These are phyloP conservation scores for Cylloceria caligata DNA, from an alignment of 2,888 invertebrate species.

Conservation along the genomic window DNA sequence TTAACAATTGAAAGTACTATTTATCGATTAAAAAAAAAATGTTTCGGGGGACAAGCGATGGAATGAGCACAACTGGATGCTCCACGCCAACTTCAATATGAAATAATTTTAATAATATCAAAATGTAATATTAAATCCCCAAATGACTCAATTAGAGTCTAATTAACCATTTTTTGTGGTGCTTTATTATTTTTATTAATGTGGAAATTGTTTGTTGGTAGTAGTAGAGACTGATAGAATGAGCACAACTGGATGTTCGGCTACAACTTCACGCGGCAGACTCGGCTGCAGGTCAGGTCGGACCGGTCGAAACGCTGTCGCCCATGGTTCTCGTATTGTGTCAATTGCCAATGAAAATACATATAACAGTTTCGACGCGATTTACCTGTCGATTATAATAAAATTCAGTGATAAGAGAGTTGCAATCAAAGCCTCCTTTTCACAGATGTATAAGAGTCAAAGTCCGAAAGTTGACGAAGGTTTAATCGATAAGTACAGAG, in stretches of 20 bases:
- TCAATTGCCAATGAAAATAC: neutral
- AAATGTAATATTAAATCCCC: neutral
- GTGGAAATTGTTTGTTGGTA: neutral
- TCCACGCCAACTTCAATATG: neutral
- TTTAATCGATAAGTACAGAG: constrained; percentile 55
- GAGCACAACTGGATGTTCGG: neutral
- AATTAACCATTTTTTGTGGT: neutral
- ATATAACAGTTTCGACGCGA: neutral
- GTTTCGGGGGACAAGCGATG: no score
- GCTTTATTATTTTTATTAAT: neutral
- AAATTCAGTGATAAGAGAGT: neutral
- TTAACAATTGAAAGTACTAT: no score
- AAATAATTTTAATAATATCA: neutral
- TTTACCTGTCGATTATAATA: neutral
- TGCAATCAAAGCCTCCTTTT: neutral
- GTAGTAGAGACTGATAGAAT: neutral
- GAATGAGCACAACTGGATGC: no score
- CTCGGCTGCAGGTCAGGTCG: neutral
- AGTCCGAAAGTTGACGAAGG: constrained; percentile 47
- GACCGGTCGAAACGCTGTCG: constrained; percentile 4
- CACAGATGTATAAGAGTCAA: neutral
- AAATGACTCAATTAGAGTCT: neutral
- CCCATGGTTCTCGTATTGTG: neutral
- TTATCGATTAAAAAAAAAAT: no score
- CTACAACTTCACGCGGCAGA: constrained; percentile 10